Percentiles rank a stretch among this genome's conserved stretches.
phyloP scores from a whole-genome alignment of 2,797 vertebrate species.

The Tolypeutes matacus region DNA sequence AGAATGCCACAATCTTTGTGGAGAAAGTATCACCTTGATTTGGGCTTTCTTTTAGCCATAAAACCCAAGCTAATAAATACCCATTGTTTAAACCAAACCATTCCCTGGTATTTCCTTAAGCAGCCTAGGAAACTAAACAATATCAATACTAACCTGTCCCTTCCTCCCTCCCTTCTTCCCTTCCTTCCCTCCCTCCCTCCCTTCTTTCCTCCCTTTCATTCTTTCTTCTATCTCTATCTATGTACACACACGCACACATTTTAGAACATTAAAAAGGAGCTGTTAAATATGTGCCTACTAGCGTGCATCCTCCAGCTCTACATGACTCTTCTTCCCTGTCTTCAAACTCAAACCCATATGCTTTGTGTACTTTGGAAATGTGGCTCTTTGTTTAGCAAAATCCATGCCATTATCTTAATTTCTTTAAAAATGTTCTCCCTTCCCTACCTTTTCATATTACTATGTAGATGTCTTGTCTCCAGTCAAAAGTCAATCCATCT shows the following conservation, averaged over 20 bases:
- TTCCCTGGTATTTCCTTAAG: too few species aligned
- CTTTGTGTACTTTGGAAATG: neutral
- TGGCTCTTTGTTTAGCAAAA: neutral
- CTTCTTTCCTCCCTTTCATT: too few species aligned
- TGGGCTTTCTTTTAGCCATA: too few species aligned
- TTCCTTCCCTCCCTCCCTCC: too few species aligned
- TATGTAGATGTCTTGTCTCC: neutral
- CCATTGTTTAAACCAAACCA: too few species aligned
- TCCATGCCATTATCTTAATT: neutral
- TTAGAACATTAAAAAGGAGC: neutral
- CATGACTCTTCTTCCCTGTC: neutral
- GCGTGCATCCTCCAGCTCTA: rapidly evolving
- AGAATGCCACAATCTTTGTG: too few species aligned
- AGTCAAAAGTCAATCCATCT: neutral
- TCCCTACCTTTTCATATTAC: neutral
- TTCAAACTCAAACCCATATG: neutral
- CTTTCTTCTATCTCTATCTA: too few species aligned
- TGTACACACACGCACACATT: neutral
- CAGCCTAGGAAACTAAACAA: too few species aligned
- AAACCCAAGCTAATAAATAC: too few species aligned
- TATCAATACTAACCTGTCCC: too few species aligned
- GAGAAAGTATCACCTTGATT: too few species aligned
- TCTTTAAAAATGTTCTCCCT: neutral
- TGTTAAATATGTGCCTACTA: neutral
- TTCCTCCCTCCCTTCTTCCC: too few species aligned